A percentile compares a stretch with the other conserved stretches of the same genome.
Evolutionary conservation across 1,140 invertebrate genomes (phyloP).

Genomic region (Drosophila sp.): DNA sequence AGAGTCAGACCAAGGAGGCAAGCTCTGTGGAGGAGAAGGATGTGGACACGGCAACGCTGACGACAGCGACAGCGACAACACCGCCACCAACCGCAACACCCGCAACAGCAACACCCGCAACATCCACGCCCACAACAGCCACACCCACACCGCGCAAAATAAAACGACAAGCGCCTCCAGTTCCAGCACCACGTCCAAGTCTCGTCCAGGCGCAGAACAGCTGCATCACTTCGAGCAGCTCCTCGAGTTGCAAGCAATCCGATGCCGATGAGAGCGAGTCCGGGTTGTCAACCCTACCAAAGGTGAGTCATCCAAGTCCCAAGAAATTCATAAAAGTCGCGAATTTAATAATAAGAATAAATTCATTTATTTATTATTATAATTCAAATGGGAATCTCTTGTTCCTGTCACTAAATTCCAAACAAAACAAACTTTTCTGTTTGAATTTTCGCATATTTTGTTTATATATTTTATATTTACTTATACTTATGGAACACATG

Average conservation of each 20-base stretch:
- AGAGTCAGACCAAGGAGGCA: slow-evolving; percentile 44
- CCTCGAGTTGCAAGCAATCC: slow-evolving; percentile 68
- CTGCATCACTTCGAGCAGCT: slow-evolving; percentile 49
- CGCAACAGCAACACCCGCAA: background rate
- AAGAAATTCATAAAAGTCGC: too few relatives aligned
- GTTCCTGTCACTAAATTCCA: background rate
- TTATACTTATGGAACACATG: slow-evolving; percentile 7
- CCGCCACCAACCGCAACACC: background rate
- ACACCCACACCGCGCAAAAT: slow-evolving; percentile 43
- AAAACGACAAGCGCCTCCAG: slow-evolving; percentile 62
- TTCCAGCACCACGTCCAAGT: slow-evolving; percentile 62
- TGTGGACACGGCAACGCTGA: slow-evolving; percentile 39
- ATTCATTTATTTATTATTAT: too few relatives aligned
- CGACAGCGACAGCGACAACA: background rate
- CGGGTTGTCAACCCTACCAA: slow-evolving; percentile 69
- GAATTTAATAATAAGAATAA: too few relatives aligned
- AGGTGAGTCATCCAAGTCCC: slow-evolving; percentile 56
- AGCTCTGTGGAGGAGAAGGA: slow-evolving; percentile 56
- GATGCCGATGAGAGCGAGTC: slow-evolving; percentile 77
- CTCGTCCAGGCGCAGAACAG: slow-evolving; percentile 31
- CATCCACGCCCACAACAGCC: background rate
- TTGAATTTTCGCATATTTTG: background rate
- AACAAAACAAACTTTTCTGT: background rate
- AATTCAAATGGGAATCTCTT: too few relatives aligned
- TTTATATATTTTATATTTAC: background rate